Evolutionary conservation across 1,140 invertebrate genomes (phyloP), one percentile per base, ranked within the genome.

Genomic region (Mylabris phalerata): DNA sequence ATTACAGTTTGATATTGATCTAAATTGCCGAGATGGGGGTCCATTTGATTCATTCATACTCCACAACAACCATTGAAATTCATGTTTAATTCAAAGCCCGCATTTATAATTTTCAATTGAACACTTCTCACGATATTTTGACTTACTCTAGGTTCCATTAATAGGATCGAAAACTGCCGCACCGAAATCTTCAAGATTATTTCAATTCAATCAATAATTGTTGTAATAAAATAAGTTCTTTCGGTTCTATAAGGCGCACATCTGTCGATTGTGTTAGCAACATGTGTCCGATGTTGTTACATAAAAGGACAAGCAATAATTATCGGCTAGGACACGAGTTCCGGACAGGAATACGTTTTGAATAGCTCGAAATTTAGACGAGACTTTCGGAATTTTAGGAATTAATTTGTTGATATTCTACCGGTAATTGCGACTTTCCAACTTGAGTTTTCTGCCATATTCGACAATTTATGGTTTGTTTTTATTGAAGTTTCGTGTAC

Each of bases 401-500:
- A 19, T 19, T 19, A 19, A 19, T 19, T 19, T 19, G 19, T 19
- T 19, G 19, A 19, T 19, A 19, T 19, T 19, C 19, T 19, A 19
- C 19, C 19, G 19, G 19, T 19, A n/a, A 51, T 24, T 54, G 13
- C 45, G 39, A 54, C 51, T 54, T 54, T 54, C 43, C 11, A 26
- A 7, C n/a, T 54, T 52, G 42, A 43, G 51, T 27, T 26, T 2
- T n/a, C 51, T 9, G 39, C 26, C 41, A 52, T 43, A 44, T 52
- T 52, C 50, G 27, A 52, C 41, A 50, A 59, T 59, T 59, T 59
- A 59, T 49, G 57, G 47, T 59, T 59, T 59, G 57, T 59, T 59
- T 59, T 59, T 59, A 59, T 59, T 59, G 57, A 48, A 24, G 42
- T 50, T 32, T 32, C 7, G 32, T 32, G 4, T 47, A 32, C 7